Conservation (phyloP, 2,113 vertebrate genomes). For the Scatophagus argus region DNA sequence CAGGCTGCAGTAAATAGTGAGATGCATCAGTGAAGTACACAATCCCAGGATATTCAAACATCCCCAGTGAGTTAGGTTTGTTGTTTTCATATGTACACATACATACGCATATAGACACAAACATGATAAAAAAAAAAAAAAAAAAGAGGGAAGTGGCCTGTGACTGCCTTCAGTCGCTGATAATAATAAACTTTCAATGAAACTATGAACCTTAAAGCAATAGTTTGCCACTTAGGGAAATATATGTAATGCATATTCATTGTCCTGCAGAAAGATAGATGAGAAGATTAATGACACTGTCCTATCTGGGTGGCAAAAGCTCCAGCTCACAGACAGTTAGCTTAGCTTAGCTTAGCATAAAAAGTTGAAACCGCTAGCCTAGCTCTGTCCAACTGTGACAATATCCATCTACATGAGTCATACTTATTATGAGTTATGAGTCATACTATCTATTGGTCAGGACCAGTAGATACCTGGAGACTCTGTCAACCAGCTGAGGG, state of each 20-base stretch:
- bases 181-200: neutral
- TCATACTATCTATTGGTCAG: neutral
- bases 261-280: neutral
- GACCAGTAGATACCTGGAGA: neutral
- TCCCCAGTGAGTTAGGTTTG: neutral
- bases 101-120: neutral
- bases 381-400: too few relatives aligned
- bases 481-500: neutral
- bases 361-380: neutral
- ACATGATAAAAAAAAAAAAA: neutral
- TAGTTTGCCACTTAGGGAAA: neutral
- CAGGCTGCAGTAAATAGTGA: neutral
- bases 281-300: neutral
- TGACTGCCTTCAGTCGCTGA: neutral
- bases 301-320: neutral
- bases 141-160: neutral
- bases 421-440: too few relatives aligned
- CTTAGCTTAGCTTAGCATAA: neutral
- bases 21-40: neutral
- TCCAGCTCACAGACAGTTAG: neutral
- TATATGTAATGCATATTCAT: too few relatives aligned
- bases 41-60: neutral
- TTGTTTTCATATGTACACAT: neutral
- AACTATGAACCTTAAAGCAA: neutral
- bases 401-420: too few relatives aligned